Evolutionary conservation across 2,113 vertebrate genomes (phyloP), one percentile per base, ranked within the genome.

Genomic region (Paramormyrops kingsleyae): DNA sequence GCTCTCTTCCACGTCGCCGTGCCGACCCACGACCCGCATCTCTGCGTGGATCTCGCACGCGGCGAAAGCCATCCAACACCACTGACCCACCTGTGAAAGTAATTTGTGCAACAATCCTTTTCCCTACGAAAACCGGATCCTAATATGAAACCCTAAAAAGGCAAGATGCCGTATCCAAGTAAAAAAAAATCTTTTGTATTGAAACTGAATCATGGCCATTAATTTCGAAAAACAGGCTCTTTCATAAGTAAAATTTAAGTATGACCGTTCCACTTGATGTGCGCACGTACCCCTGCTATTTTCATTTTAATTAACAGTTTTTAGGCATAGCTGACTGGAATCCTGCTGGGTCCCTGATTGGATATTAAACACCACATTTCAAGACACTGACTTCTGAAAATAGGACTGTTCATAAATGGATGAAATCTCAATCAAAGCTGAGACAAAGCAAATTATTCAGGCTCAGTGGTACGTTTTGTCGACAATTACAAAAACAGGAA

Each of bases 291-390:
- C 53, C 53, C 27, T 49, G 89, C 89, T 66, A 49, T 52, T 56
- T 87, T 74, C 83, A 62, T 86, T 90, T 90, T 87, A 90, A 90
- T 90, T 90, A 87, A 87, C 83, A 27, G 24, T 86, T 87, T 77
- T 90, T 52, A 77, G 47, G 84, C 62, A 19, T 66, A n/a, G 56
- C 84, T 77, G 84, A 52, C 89, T 74, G 89, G 27, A 27, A 74
- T 66, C 89, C 62, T 77, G 89, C 89, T 87, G 89, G 42, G 27
- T 87, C 46, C 49, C 85, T 87, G 89, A 90, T 87, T 87, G 62
- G 47, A 90, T 52, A 86, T 89, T 49, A 89, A 89, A 87, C 89
- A 87, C n/a, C 59, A 70, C 83, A 87, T 70, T 87, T 90, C 27
- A 87, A 90, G 59, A 87, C 59, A 53, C 62, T 27, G 21, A 46